Evolutionary conservation across 2,888 invertebrate genomes (phyloP).

Genomic region (Heliconius charithonia): DNA sequence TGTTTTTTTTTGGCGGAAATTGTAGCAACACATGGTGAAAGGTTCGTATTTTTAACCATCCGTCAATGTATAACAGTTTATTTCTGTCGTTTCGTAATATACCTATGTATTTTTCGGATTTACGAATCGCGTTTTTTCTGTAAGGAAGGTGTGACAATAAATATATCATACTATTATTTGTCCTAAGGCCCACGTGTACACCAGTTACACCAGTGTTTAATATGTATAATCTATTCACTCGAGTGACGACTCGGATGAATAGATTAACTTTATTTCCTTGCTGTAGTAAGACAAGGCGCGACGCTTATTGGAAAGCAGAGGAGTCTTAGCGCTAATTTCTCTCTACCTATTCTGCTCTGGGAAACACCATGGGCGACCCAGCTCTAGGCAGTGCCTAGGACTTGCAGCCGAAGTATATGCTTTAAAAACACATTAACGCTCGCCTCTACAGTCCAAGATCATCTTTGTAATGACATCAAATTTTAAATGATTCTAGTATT

Average conservation of each 20-base stretch:
- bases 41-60: conserved; percentile 58
- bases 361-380: too few relatives aligned
- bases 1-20: conserved; percentile 39
- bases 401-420: too few relatives aligned
- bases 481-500: too few relatives aligned
- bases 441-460: too few relatives aligned
- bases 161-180: background rate
- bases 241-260: too few relatives aligned
- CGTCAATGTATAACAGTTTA: conserved; percentile 26
- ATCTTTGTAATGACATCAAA: too few relatives aligned
- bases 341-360: too few relatives aligned
- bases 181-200: background rate
- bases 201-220: too few relatives aligned
- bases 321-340: too few relatives aligned
- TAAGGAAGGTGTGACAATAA: background rate
- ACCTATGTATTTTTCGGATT: background rate
- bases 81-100: background rate
- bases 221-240: too few relatives aligned
- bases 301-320: background rate
- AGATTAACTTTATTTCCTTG: background rate
- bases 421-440: too few relatives aligned
- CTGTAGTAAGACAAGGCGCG: background rate
- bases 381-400: too few relatives aligned
- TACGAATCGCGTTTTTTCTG: background rate
- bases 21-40: conserved; percentile 50